phyloP scores from a whole-genome alignment of 2,888 invertebrate species.

The Dyspetes luteomarginatus region DNA sequence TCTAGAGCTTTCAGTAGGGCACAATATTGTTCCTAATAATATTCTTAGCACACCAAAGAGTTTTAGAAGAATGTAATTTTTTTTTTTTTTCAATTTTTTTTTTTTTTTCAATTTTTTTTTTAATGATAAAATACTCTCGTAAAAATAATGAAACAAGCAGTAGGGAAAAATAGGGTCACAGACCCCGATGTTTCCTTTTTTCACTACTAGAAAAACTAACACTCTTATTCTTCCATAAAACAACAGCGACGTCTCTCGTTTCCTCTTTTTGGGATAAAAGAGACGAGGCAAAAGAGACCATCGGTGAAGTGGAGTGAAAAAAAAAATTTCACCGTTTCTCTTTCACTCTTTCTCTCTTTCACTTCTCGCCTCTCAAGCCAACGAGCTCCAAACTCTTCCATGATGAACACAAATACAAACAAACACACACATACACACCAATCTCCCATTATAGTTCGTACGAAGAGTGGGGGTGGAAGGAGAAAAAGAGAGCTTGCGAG shows the following conservation, averaged over 20 bases:
- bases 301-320: too few species aligned
- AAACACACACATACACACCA: background rate
- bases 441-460: slow-evolving; percentile 8
- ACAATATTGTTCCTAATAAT: too few species aligned
- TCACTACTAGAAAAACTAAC: slow-evolving; percentile 34
- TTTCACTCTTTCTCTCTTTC: slow-evolving; percentile 18
- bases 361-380: slow-evolving; percentile 32
- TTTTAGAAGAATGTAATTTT: too few species aligned
- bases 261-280: slow-evolving; percentile 9
- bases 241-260: slow-evolving; percentile 38
- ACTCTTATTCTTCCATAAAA: slow-evolving; percentile 59
- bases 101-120: too few species aligned
- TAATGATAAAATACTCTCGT: too few species aligned
- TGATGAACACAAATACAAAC: too few species aligned
- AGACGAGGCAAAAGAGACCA: too few species aligned
- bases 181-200: slow-evolving; percentile 30
- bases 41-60: too few species aligned
- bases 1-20: too few species aligned
- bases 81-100: too few species aligned
- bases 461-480: background rate
- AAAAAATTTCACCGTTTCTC: slow-evolving; percentile 23
- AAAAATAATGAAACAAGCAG: slow-evolving; percentile 26
- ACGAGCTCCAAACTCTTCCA: slow-evolving; percentile 7
- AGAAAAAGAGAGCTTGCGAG: slow-evolving; percentile 34
- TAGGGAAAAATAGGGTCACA: slow-evolving; percentile 56